These are phyloP conservation scores for Brenthis ino DNA, from an alignment of 2,888 invertebrate genomes.

Conservation along the genomic window DNA sequence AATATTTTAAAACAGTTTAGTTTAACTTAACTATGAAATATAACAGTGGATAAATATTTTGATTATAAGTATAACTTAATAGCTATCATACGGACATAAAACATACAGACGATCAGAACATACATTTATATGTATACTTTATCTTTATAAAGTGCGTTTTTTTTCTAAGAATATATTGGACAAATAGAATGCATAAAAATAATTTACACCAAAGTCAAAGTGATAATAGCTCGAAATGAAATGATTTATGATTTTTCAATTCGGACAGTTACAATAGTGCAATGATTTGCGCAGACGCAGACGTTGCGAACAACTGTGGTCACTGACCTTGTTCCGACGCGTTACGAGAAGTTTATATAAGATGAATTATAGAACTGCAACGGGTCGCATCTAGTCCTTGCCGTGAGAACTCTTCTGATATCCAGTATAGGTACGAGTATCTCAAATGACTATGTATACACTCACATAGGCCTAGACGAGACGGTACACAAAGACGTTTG, in stretches of 20 bases:
- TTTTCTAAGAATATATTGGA: background rate
- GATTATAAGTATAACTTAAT: background rate
- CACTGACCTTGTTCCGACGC: slow-evolving; percentile 25
- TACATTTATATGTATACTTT: no score
- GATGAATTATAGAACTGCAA: slow-evolving; percentile 31
- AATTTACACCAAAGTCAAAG: slow-evolving; percentile 36
- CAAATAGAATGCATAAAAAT: slow-evolving; percentile 11
- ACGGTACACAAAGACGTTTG: slow-evolving; percentile 49
- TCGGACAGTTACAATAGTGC: slow-evolving; percentile 33
- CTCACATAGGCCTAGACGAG: slow-evolving; percentile 51
- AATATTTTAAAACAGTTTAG: no score
- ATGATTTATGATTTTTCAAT: slow-evolving; percentile 42
- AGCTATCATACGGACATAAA: no score
- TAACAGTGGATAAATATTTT: no score
- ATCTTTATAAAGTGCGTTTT: background rate
- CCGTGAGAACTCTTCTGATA: slow-evolving; percentile 64
- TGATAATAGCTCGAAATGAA: slow-evolving; percentile 37
- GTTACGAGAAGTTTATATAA: slow-evolving; percentile 32
- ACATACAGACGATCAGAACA: no score
- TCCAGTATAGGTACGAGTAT: slow-evolving; percentile 52
- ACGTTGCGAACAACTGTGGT: slow-evolving; percentile 22
- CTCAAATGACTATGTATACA: slow-evolving; percentile 55
- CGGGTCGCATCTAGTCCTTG: slow-evolving; percentile 51
- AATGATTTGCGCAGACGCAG: slow-evolving; percentile 36
- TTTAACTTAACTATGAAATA: no score